These are phyloP conservation scores for Taenioides sp. DNA, from an alignment of 2,797 vertebrate species.

Conservation along the genomic window DNA sequence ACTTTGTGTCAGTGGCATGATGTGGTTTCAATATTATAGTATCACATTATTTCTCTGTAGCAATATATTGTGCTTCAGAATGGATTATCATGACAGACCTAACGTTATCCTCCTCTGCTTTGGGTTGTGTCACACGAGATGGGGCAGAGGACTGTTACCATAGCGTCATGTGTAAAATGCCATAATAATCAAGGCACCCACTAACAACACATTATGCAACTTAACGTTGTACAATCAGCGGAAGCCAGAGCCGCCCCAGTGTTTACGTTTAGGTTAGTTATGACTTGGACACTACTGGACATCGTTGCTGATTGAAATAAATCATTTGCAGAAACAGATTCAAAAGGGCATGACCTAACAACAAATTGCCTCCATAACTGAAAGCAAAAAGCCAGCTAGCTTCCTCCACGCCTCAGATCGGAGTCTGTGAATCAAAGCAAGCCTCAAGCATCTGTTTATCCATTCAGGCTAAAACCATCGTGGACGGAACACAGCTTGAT, in stretches of 20 bases:
- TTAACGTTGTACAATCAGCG: constrained; percentile 50
- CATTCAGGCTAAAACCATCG: constrained; percentile 40
- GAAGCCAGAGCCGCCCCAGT: constrained; percentile 40
- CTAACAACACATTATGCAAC: constrained; percentile 51
- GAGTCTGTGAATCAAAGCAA: constrained; percentile 33
- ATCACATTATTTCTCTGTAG: too few relatives aligned
- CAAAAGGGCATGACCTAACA: constrained; percentile 43
- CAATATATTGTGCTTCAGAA: too few relatives aligned
- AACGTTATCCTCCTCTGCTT: too few relatives aligned
- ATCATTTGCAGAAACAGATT: constrained; percentile 22
- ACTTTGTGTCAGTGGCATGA: too few relatives aligned
- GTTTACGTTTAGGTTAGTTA: constrained; percentile 44
- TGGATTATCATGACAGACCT: too few relatives aligned
- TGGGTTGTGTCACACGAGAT: not conserved
- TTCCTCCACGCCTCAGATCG: constrained; percentile 40
- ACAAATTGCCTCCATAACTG: constrained; percentile 37
- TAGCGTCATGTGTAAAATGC: constrained; percentile 20
- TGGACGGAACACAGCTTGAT: constrained; percentile 43
- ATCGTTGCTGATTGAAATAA: constrained; percentile 45
- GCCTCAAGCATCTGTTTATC: constrained; percentile 60
- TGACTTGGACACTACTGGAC: constrained; percentile 14
- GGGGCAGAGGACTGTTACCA: constrained; percentile 32
- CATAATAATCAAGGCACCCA: constrained; percentile 42
- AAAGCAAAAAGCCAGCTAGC: constrained; percentile 15
- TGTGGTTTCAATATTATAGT: too few relatives aligned